These are phyloP conservation scores for Mormyrops attenuatus DNA, from an alignment of 2,797 vertebrate species.

Conservation along the genomic window DNA sequence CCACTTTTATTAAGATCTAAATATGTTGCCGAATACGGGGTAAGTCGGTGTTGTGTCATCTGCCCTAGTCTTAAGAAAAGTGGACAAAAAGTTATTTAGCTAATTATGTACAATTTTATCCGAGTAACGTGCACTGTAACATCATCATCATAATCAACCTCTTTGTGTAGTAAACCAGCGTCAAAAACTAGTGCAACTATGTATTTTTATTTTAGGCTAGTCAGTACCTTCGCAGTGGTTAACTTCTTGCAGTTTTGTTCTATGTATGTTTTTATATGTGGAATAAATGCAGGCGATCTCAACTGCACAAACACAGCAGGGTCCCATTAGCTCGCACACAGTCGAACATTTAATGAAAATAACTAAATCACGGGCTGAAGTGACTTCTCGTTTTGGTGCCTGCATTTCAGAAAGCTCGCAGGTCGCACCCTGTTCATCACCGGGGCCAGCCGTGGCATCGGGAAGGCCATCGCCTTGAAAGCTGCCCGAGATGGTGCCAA, in stretches of 20 bases:
- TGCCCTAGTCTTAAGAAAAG: neutral
- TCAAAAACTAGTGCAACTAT: neutral
- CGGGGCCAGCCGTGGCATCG: constrained; percentile 89
- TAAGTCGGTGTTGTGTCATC: neutral
- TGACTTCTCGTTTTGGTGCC: neutral
- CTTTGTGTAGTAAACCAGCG: neutral
- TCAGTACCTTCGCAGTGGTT: neutral
- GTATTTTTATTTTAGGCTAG: neutral
- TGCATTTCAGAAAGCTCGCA: constrained; percentile 73
- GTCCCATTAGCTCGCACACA: neutral
- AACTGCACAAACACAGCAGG: neutral
- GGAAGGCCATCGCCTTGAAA: constrained; percentile 93
- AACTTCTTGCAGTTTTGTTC: neutral
- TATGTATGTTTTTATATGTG: neutral
- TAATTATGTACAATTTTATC: neutral
- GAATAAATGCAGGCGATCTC: neutral
- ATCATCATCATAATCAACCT: neutral
- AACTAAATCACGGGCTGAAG: neutral
- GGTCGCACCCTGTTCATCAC: constrained; percentile 91
- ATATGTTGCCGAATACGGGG: constrained; percentile 15
- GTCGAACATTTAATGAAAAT: neutral
- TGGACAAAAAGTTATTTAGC: neutral
- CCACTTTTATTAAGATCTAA: neutral
- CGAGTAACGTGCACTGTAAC: neutral
- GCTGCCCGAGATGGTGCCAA: constrained; percentile 92